phyloP scores from a whole-genome alignment of 2,888 invertebrate genomes.

The Drosophila testacea region DNA sequence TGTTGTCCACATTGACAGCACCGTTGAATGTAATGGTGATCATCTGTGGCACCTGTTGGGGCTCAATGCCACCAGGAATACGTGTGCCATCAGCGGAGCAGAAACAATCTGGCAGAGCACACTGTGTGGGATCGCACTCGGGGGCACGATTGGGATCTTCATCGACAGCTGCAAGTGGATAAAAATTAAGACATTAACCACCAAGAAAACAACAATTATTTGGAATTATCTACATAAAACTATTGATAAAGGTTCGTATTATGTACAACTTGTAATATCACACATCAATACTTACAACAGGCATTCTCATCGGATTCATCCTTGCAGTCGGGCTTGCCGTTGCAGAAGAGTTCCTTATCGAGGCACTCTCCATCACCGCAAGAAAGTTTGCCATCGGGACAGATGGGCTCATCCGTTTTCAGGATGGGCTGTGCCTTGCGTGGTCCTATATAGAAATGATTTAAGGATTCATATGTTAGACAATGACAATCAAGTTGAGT shows the following conservation, averaged over 20 bases:
- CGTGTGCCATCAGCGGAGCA: constrained; percentile 96
- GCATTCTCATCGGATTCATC: constrained; percentile 98
- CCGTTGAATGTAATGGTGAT: constrained; percentile 97
- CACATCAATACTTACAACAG: constrained; percentile 91
- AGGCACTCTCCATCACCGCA: constrained; percentile 97
- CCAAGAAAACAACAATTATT: too few species aligned
- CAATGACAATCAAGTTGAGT: neutral
- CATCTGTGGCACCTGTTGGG: constrained; percentile 96
- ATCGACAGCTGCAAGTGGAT: constrained; percentile 89
- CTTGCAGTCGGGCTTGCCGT: constrained; percentile 96
- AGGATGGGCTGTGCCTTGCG: constrained; percentile 94
- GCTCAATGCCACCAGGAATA: constrained; percentile 93
- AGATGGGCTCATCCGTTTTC: constrained; percentile 97
- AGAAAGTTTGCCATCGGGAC: constrained; percentile 94
- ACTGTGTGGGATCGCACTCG: constrained; percentile 95
- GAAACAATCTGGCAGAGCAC: constrained; percentile 95
- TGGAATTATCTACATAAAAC: too few species aligned
- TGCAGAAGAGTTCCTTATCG: constrained; percentile 96
- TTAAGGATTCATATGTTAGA: constrained; percentile 11
- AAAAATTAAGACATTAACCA: neutral
- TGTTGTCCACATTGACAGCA: constrained; percentile 96
- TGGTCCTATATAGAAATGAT: constrained; percentile 88
- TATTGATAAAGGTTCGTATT: too few species aligned
- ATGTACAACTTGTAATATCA: too few species aligned
- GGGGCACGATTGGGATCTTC: constrained; percentile 96